phyloP scores from a whole-genome alignment of 2,888 invertebrate species.

The Nomada flava region DNA sequence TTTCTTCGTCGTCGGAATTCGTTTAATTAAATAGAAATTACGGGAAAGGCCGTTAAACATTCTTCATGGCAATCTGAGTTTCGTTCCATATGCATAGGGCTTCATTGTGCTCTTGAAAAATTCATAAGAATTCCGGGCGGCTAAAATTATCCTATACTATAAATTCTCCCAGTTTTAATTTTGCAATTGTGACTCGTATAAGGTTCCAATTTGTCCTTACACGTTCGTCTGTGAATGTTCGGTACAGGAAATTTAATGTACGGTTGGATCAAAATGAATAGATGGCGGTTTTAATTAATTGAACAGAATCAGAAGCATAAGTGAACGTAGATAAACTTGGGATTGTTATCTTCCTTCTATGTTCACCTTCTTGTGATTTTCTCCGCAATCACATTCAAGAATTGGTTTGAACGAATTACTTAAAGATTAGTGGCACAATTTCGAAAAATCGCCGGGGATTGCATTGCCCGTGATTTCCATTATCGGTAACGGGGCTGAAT shows the following conservation, averaged over 20 bases:
- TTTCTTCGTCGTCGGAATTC: constrained; percentile 22
- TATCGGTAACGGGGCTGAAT: constrained; percentile 38
- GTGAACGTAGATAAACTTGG: neutral
- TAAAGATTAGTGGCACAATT: neutral
- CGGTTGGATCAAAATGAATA: neutral
- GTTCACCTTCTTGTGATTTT: neutral
- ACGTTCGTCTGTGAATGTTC: neutral
- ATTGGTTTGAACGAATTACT: constrained; percentile 16
- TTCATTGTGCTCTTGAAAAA: constrained; percentile 37
- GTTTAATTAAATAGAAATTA: constrained; percentile 46
- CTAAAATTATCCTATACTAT: constrained; percentile 7
- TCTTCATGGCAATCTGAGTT: constrained; percentile 17
- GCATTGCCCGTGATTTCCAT: constrained; percentile 29
- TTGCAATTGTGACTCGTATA: neutral
- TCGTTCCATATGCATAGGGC: constrained; percentile 50
- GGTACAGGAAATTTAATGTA: neutral
- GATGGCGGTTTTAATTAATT: neutral
- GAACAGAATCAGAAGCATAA: neutral
- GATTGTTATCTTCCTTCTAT: neutral
- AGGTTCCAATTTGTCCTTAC: neutral
- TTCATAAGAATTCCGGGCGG: constrained; percentile 31
- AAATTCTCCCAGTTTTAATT: constrained; percentile 14
- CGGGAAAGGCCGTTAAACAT: constrained; percentile 17
- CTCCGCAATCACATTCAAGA: constrained; percentile 4
- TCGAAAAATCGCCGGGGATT: constrained; percentile 34